Evolutionary conservation across 2,113 vertebrate genomes (phyloP), one percentile per base, ranked within the genome.

Genomic region (Brienomyrus brachyistius): DNA sequence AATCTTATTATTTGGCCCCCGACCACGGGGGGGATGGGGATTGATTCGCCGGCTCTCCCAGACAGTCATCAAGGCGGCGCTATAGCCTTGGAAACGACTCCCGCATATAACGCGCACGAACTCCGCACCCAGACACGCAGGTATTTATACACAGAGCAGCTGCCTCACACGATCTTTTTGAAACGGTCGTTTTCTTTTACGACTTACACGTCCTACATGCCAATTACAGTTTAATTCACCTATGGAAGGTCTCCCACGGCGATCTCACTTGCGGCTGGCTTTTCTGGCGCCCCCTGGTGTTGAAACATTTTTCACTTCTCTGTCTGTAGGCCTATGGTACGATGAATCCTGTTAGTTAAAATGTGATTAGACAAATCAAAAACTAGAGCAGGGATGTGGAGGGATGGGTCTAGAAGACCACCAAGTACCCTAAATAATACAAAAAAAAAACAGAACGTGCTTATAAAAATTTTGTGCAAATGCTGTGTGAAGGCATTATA

Each of bases 61-160:
- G 88, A 47, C 90, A 66, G 94, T 93, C 93, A 94, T 93, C 94
- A 95, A 92, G 94, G 92, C 89, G 90, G 89, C 89, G 70, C 92
- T 90, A 93, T 95, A 56, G 70, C 94, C 93, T 91, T 94, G 94
- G 94, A 92, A 94, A 96, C 94, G 3, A 47, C 89, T 92, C 92
- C 27, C 59, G 6, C 77, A 52, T 15, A 50, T 84, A 21, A 87
- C n/a, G 52, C 59, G 31, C 66, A 85, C 9, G 13, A 40, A 86
- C 2, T 19, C 31, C 9, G 15, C 74, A 70, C 84, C 90, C 8
- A 92, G 90, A 89, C 62, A 90, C 80, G 90, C 62, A 89, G 70
- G 10, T 10, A 86, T 48, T 66, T 70, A 15, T 77, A 45, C 47
- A 7, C 86, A 27, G 23, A 35, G 10, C 56, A 66, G 84, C 51